Base-by-base conservation (phyloP, 2,888 invertebrate species). In the Hoplodrina blanda region DNA sequence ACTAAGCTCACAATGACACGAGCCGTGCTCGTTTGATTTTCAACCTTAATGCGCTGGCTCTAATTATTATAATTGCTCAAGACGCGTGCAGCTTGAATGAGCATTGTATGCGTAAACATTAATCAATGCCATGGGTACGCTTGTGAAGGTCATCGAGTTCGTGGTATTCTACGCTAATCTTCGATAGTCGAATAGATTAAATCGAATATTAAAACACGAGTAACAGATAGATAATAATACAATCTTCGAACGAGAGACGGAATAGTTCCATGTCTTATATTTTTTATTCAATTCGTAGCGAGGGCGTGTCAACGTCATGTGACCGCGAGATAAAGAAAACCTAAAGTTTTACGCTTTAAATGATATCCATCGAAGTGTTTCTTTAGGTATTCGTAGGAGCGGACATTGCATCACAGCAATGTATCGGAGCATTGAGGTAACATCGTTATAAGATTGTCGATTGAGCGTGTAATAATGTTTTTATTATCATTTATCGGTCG, bases 51-150 rank as follows among this genome's bases (percentile, higher is more conserved):
- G 15, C 78, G 30, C 50, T 49, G 15, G 54, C 6, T 33, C 75
- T 90, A 91, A 87, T 86, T 83, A 78, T 84, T 85, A 84, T 86
- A 89, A 87, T 91, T 81, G 84, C 72, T 70, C 69, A 76, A 75
- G 79, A 76, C 75, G 81, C 73, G 68, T 80, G 76, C 75, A 85
- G 81, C 82, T 86, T 92, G 91, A 93, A 94, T 93, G 92, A 87
- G 90, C 90, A 92, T 93, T 94, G 93, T 94, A 92, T 93, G 91
- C 90, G 92, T 93, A 92, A 92, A 91, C 89, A 93, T 92, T 92
- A 92, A 94, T 94, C 94, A 94, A 93, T 94, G 94, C 93, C 94
- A 93, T 91, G 92, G 91, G 86, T 92, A 91, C 90, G 88, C 87
- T 86, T 81, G 81, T 79, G 92, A 94, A 94, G 94, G 94, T 93